These are phyloP conservation scores for Busseola fusca DNA, from an alignment of 2,888 invertebrate genomes.

Conservation along the genomic window DNA sequence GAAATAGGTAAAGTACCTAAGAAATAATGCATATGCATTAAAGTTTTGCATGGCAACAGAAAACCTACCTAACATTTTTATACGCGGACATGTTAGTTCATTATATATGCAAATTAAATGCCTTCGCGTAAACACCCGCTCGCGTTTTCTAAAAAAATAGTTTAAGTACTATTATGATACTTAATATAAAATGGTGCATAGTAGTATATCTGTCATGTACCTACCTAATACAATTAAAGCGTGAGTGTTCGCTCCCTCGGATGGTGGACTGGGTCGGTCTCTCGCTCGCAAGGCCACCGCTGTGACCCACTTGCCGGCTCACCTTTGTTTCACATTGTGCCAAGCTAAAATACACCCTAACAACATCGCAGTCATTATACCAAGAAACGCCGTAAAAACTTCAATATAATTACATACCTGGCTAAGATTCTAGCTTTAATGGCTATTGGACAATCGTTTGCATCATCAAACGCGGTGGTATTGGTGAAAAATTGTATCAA, in stretches of 20 bases:
- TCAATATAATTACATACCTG: constrained; percentile 55
- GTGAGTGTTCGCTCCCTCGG: constrained; percentile 54
- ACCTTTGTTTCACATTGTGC: constrained; percentile 81
- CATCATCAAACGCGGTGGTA: constrained; percentile 18
- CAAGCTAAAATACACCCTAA: constrained; percentile 74
- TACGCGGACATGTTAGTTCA: constrained; percentile 10
- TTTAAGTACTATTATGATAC: constrained; percentile 27
- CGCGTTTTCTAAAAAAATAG: constrained; percentile 34
- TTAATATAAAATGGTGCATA: constrained; percentile 22
- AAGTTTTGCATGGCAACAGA: constrained; percentile 24
- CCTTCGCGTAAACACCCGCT: constrained; percentile 31
- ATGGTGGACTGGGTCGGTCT: constrained; percentile 76
- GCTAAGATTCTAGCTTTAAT: constrained; percentile 53
- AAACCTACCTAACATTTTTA: neutral
- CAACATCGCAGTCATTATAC: constrained; percentile 60
- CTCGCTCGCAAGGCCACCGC: constrained; percentile 78
- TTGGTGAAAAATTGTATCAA: constrained; percentile 19
- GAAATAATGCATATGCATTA: constrained; percentile 6
- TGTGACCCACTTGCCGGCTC: constrained; percentile 81
- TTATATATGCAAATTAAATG: constrained; percentile 40
- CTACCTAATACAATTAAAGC: constrained; percentile 46
- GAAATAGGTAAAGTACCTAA: constrained; percentile 27
- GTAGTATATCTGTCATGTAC: constrained; percentile 27
- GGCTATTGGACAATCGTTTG: constrained; percentile 35
- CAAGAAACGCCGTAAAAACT: constrained; percentile 56